A percentile compares a stretch with the other conserved stretches of the same genome.
Evolutionary conservation across 2,888 invertebrate genomes (phyloP).

Genomic region (Lithophane leautieri): DNA sequence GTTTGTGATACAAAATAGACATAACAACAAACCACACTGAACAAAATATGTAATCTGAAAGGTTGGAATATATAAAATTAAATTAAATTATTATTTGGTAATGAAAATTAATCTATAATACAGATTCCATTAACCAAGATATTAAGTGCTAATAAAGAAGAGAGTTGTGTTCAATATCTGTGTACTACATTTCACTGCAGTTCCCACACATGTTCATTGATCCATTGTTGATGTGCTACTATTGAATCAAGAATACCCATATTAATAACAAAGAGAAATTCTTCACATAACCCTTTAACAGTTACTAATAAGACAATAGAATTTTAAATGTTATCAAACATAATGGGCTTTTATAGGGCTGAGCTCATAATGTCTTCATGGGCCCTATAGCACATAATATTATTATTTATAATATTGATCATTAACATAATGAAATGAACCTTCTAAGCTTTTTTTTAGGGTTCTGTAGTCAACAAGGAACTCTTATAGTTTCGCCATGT

Average conservation of each 20-base stretch:
- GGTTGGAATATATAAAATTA: not conserved
- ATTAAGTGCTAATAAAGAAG: slow-evolving; percentile 9
- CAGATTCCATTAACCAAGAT: not conserved
- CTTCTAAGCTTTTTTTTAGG: slow-evolving; percentile 6
- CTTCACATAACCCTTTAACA: slow-evolving; percentile 20
- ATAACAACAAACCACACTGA: slow-evolving; percentile 14
- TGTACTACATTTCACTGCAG: slow-evolving; percentile 41
- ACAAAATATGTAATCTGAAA: not conserved
- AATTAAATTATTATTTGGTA: not conserved
- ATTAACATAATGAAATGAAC: slow-evolving; percentile 16
- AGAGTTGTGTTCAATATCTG: slow-evolving; percentile 39
- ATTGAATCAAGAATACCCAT: slow-evolving; percentile 48
- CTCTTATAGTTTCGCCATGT: too few species aligned
- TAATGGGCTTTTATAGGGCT: too few species aligned
- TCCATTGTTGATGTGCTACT: slow-evolving; percentile 64
- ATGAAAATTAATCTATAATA: not conserved
- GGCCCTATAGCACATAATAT: slow-evolving; percentile 19
- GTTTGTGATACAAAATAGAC: slow-evolving; percentile 38
- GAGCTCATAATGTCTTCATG: slow-evolving; percentile 40
- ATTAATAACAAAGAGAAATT: slow-evolving; percentile 55
- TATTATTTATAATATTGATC: too few species aligned
- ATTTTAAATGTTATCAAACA: too few species aligned
- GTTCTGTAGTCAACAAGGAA: too few species aligned
- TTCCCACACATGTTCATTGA: slow-evolving; percentile 63
- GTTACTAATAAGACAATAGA: too few species aligned